Evolutionary conservation across 1,140 invertebrate species (phyloP), one percentile per base, ranked within the genome.

Genomic region (Sipha flava): DNA sequence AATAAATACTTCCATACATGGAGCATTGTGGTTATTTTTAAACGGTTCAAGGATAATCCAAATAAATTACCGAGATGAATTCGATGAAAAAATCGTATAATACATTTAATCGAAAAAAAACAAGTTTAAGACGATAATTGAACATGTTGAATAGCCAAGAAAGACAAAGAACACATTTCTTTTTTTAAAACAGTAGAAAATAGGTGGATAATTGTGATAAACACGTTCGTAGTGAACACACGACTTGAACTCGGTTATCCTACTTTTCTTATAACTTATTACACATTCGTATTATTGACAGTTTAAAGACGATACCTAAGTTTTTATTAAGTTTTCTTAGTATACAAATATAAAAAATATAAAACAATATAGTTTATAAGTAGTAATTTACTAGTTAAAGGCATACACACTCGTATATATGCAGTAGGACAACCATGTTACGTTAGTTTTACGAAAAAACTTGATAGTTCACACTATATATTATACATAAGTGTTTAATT

Each of bases 1-100:
- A 59, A 59, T 57, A 59, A 57, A 77, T 59, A 77, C 34, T 40
- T 57, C 73, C 52, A 77, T 77, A 59, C 21, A 77, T 77, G 73
- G 73, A 12, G 29, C 52, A 54, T 9, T 37, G 49, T 77, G 73
- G 52, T 77, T 37, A 77, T 77, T 57, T n/a, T 57, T 9, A 77
- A 29, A 59, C 73, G 43, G 73, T 77, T 77, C 73, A 59, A 77
- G 73, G 73, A 29, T 54, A n/a, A 77, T 59, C 34, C 52, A 54
- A 77, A 77, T 77, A 77, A 59, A 77, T 77, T 43, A 77, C 26
- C 16, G 21, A 12, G n/a, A 57, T 77, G 31, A 57, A 77, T 54
- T 49, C 1, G 4, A 73, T 52, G 21, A 23, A 54, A 73, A 73
- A 31, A 52, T 14, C 16, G 34, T 70, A 7, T 43, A 10, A 68